Evolutionary conservation across 2,113 vertebrate genomes (phyloP), one percentile per base, ranked within the genome.

Genomic region (Spilogale gracilis): DNA sequence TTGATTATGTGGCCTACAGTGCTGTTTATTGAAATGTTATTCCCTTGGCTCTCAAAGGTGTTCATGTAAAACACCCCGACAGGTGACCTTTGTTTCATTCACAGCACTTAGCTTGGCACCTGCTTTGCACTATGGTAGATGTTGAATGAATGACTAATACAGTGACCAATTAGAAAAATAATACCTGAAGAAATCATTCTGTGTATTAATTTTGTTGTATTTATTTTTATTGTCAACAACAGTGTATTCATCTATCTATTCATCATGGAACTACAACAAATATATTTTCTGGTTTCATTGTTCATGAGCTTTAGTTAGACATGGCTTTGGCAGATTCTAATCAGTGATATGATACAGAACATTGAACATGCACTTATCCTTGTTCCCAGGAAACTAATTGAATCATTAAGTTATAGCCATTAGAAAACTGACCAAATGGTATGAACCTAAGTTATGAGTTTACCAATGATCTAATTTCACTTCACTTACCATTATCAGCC

Each of bases 331-430:
- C 85, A 97, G 96, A 84, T 90, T 97, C 63, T 94, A 96, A n/a
- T 98, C 92, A 97, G 97, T 98, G 82, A 98, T 98, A 94, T 97
- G 96, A 98, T 97, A 98, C 61, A 95, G 98, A 98, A 98, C 98
- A 98, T 98, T 98, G 99, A 98, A 71, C 43, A 56, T 93, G 84
- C 83, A 91, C 61, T 95, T 98, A 98, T 82, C 82, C n/a, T 20
- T 50, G 74, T 97, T 98, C 96, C 97, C 97, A 98, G 98, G 98
- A 99, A 99, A 99, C 94, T 98, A 98, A 98, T 92, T 96, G 96
- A 98, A 97, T 99, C 92, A 95, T 99, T 99, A 98, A 98, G 94
- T 95, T 25, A 97, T 98, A 96, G 98, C 96, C 92, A 89, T 96
- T 98, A 98, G 94, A 98, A 98, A 98, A 98, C 97, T 96, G 96